Evolutionary conservation across 1,140 invertebrate species (phyloP).

Genomic region (Brachionus sp.): DNA sequence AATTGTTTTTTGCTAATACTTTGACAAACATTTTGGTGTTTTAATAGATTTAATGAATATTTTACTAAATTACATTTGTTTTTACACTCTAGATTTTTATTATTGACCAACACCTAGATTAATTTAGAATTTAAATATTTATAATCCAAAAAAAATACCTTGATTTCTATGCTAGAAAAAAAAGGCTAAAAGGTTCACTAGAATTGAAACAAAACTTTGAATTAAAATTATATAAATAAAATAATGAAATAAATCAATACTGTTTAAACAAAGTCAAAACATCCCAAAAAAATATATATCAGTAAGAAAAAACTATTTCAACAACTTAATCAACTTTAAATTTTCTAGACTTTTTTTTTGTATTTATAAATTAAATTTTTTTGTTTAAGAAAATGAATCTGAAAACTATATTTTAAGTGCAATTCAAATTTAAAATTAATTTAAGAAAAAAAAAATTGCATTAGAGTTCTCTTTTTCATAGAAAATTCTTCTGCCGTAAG

Average conservation of each 20-base stretch:
- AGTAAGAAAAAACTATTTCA: no score
- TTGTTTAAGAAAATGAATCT: no score
- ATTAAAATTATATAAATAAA: background rate
- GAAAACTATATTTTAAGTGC: no score
- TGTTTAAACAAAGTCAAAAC: no score
- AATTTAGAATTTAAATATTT: background rate
- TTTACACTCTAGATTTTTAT: background rate
- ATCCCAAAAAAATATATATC: no score
- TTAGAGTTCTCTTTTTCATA: no score
- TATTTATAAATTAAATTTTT: no score
- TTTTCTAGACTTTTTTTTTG: no score
- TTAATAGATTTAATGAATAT: background rate
- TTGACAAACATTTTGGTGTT: background rate
- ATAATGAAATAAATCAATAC: background rate
- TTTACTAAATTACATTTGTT: background rate
- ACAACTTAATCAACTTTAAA: no score
- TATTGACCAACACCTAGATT: background rate
- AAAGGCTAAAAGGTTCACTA: background rate
- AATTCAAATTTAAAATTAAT: no score
- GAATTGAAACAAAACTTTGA: background rate
- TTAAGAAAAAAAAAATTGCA: no score
- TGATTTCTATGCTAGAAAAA: background rate
- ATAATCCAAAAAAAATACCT: background rate
- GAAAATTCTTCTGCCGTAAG: no score
- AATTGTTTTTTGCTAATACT: background rate